phyloP scores from a whole-genome alignment of 2,888 invertebrate genomes.

The Polymixis flavicincta region DNA sequence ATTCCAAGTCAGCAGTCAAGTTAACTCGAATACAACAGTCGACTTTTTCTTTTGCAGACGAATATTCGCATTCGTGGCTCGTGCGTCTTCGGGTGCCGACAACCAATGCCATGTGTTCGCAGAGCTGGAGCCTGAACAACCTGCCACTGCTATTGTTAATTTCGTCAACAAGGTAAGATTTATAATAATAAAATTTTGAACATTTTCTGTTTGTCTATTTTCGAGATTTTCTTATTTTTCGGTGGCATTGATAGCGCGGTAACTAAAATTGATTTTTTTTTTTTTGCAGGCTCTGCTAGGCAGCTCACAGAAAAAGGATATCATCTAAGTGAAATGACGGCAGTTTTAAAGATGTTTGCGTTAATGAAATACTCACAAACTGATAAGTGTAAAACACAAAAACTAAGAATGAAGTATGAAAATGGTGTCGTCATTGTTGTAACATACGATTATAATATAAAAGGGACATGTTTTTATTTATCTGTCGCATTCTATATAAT shows the following conservation, averaged over 20 bases:
- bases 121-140: conserved; percentile 97
- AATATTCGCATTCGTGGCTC: conserved; percentile 98
- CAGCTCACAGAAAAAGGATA: conserved; percentile 86
- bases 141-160: conserved; percentile 98
- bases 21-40: not conserved
- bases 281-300: conserved; percentile 86
- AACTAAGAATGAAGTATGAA: conserved; percentile 29
- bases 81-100: conserved; percentile 95
- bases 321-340: conserved; percentile 74
- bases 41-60: conserved; percentile 89
- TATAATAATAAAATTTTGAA: too few relatives aligned
- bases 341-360: conserved; percentile 41
- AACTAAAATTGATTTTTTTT: not conserved
- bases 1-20: not conserved
- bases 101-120: conserved; percentile 99
- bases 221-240: not conserved
- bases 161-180: conserved; percentile 94
- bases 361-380: conserved; percentile 64
- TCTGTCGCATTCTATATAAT: conserved; percentile 57
- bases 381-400: conserved; percentile 70
- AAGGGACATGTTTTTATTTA: conserved; percentile 60
- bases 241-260: not conserved
- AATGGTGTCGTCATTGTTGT: conserved; percentile 54
- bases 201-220: not conserved
- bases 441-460: conserved; percentile 55